These are phyloP conservation scores for Falco naumanni DNA, from an alignment of 2,797 vertebrate species.

Conservation along the genomic window DNA sequence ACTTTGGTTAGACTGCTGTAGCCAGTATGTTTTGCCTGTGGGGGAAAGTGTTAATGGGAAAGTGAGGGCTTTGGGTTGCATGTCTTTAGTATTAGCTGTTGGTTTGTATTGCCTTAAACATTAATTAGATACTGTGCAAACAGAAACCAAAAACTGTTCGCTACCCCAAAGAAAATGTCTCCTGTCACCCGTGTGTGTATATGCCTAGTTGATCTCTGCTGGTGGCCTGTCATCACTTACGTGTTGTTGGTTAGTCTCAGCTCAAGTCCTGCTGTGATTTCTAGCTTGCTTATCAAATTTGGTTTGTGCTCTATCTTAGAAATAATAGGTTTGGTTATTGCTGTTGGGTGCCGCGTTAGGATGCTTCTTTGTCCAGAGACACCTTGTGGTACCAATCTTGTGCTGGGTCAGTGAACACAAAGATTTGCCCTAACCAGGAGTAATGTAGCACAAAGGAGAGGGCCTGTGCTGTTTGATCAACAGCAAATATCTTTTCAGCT, in stretches of 20 bases:
- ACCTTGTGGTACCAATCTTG: background rate
- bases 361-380: background rate
- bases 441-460: background rate
- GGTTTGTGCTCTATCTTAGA: background rate
- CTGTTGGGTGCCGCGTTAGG: background rate
- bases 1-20: background rate
- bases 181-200: fast-evolving
- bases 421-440: background rate
- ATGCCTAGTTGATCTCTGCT: background rate
- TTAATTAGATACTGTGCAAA: background rate
- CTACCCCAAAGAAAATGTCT: background rate
- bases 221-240: background rate
- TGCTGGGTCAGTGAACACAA: background rate
- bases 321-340: background rate
- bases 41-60: background rate
- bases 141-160: background rate
- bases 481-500: background rate
- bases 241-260: background rate
- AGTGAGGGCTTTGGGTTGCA: background rate
- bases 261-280: background rate
- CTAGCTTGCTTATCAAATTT: background rate
- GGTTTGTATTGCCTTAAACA: background rate
- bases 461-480: background rate
- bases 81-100: background rate
- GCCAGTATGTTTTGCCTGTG: background rate